Evolutionary conservation across 30 jellyfish, hydroid and myxozoan species (phyloP), one percentile per base, ranked within the genome.

Genomic region (Morbakka virulenta): DNA sequence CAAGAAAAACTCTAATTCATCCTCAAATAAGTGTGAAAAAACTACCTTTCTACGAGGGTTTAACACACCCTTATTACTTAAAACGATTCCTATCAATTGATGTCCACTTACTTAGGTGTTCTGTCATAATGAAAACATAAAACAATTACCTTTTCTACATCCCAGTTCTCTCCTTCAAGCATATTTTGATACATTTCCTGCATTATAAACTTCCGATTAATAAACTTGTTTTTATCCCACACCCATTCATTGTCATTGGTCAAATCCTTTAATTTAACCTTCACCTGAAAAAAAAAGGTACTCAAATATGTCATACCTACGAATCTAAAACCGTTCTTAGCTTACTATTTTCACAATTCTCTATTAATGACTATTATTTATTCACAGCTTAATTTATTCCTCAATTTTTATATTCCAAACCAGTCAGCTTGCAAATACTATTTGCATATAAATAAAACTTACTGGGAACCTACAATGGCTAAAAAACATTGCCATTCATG

Each of bases 211-310:
- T 92, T 92, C 27, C 98, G 75, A 52, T 92, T 92, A 26, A 92
- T 86, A 57, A 92, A 92, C 47, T 92, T 92, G 61, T 84, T 82
- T 63, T 79, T 81, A 30, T 92, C 96, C 98, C 98, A 92, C 28
- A 92, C 22, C 98, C 98, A 92, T 61, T 86, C 98, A 41, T 84
- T 92, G 72, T 92, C 98, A 50, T 85, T 82, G 22, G 95, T 47
- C 36, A 85, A 76, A 71, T 92, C 93, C 65, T 77, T 69, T 96
- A 85, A 75, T 64, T 85, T 82, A 3, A 85, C 98, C 62, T 73
- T 91, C 66, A 91, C 94, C 97, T 89, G 25, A 28, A 71, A 71
- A 21, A 41, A 0, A 67, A 75, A 2, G 2, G 23, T n/a, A n/a
- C 20, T 50, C 20, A 27, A 73, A 1, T 17, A n/a, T 1, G 35